Base-by-base conservation (phyloP, 2,888 invertebrate genomes). In the Pandemis corylana region DNA sequence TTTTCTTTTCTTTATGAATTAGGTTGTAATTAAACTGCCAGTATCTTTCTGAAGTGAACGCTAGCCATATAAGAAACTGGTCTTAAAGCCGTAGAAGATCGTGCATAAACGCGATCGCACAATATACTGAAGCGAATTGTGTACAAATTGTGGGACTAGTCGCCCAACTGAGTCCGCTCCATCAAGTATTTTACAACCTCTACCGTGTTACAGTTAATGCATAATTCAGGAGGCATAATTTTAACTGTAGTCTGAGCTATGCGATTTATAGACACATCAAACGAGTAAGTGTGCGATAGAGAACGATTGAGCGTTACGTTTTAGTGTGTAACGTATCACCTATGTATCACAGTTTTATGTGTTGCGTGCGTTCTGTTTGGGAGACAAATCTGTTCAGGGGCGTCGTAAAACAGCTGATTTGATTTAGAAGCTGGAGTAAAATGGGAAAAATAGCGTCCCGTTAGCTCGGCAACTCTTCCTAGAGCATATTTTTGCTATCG, bases 181-280 rank as follows among this genome's bases (percentile, higher is more conserved):
- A 75, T 75, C 75, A 75, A 75, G 70, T 75, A 75, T 88, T 93
- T 93, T 90, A 91, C 87, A 87, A 86, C 89, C 89, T 80, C 85
- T 82, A 82, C 80, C 84, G 83, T 84, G 85, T 85, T 84, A 80
- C 84, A 78, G 85, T 85, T 88, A 84, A 91, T 94, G 90, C 91
- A 94, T 94, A 86, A 94, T 94, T 93, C 92, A 93, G 83, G 82
- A 85, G 89, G 89, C 85, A 91, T 93, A 92, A 93, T 91, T 92
- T 87, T 82, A 84, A 82, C 84, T 87, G 86, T 87, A 88, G 85
- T 89, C 90, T 90, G 86, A 84, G 87, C 87, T 84, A 86, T 84
- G 83, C 85, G 86, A 88, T 91, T 91, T 91, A 91, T 89, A 81
- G 86, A 82, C 85, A 82, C 84, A 87, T 90, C 89, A 90, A 89